A percentile compares a stretch with the other conserved stretches of the same genome.
phyloP scores from a whole-genome alignment of 2,888 invertebrate species.

The Trissolcus japonicus region DNA sequence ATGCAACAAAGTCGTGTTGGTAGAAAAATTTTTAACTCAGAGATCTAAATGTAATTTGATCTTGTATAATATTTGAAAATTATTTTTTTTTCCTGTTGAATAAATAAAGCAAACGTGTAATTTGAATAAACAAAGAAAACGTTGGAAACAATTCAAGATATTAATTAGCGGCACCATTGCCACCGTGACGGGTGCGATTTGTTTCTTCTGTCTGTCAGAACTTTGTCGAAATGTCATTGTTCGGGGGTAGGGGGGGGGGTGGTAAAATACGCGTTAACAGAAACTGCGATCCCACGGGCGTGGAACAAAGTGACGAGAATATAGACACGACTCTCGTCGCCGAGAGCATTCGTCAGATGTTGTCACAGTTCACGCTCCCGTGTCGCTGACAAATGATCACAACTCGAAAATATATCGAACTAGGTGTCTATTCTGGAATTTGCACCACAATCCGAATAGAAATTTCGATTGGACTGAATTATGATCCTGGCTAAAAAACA shows the following conservation, averaged over 20 bases:
- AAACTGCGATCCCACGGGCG: constrained; percentile 32
- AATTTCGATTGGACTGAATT: background rate
- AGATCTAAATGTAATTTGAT: too few species aligned
- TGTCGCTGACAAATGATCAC: constrained; percentile 27
- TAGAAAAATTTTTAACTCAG: too few species aligned
- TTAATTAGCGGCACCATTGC: constrained; percentile 39
- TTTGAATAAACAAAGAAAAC: too few species aligned
- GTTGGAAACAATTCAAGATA: constrained; percentile 13
- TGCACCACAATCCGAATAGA: too few species aligned
- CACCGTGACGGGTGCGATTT: constrained; percentile 26
- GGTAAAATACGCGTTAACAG: constrained; percentile 33
- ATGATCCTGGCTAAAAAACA: too few species aligned
- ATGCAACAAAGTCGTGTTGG: too few species aligned
- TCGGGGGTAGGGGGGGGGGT: too few species aligned
- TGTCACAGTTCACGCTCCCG: constrained; percentile 23
- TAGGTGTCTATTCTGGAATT: too few species aligned
- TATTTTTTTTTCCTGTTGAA: too few species aligned
- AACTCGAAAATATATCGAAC: constrained; percentile 15
- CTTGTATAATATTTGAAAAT: too few species aligned
- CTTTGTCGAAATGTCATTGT: constrained; percentile 52
- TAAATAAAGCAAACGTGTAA: too few species aligned
- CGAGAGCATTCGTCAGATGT: constrained; percentile 33
- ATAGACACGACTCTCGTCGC: constrained; percentile 22
- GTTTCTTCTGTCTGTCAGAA: constrained; percentile 44
- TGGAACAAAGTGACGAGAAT: constrained; percentile 37